Percentiles rank a stretch among this genome's conserved stretches.
These are phyloP conservation scores for Agrypnus murinus DNA, from an alignment of 2,888 invertebrate genomes.

Conservation along the genomic window DNA sequence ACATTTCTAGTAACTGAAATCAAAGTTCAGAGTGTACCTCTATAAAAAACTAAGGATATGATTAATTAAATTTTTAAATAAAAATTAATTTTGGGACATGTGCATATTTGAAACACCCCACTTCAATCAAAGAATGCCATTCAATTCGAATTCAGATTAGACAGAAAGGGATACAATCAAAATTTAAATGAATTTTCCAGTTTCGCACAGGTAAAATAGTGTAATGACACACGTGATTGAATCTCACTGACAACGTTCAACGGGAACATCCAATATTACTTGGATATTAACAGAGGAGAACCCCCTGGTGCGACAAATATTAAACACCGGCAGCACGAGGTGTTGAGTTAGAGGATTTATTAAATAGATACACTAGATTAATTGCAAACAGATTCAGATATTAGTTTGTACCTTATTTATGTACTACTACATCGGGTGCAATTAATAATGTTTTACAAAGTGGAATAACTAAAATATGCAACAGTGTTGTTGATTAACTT, in stretches of 20 bases:
- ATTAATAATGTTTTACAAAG: conserved; percentile 20
- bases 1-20: no score
- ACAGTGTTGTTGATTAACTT: conserved; percentile 7
- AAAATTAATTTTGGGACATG: no score
- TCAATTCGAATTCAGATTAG: no score
- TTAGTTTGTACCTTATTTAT: conserved; percentile 22
- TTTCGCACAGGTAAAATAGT: conserved; percentile 47
- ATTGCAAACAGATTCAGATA: conserved; percentile 45
- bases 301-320: conserved; percentile 56
- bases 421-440: conserved; percentile 11
- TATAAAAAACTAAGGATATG: no score
- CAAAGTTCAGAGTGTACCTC: no score
- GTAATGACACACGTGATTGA: conserved; percentile 56
- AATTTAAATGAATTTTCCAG: neutral
- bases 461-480: conserved; percentile 11
- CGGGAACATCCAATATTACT: conserved; percentile 57
- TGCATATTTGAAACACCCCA: no score
- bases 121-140: no score
- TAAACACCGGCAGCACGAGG: conserved; percentile 56
- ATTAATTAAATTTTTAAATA: no score
- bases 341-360: conserved; percentile 49
- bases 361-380: conserved; percentile 50
- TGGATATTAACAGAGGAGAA: conserved; percentile 54
- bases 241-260: conserved; percentile 56
- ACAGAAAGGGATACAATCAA: no score